phyloP scores from a whole-genome alignment of 2,113 vertebrate species.

The Trichomycterus rosablanca region DNA sequence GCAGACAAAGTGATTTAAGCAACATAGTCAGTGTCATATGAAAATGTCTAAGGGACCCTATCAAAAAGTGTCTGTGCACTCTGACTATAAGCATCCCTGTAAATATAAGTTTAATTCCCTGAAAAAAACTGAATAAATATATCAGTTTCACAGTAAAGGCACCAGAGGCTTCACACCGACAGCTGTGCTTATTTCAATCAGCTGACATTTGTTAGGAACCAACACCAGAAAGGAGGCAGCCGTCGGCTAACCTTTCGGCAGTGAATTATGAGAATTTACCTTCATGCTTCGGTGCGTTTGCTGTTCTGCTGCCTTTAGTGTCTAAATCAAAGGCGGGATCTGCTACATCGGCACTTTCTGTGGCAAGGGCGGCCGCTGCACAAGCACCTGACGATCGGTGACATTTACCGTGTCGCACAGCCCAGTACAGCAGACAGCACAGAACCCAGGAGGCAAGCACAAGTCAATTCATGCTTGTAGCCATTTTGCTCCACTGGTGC shows the following conservation, averaged over 20 bases:
- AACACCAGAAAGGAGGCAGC: conserved; percentile 72
- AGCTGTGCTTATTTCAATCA: conserved; percentile 67
- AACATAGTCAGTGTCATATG: conserved; percentile 20
- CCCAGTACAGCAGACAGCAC: conserved; percentile 44
- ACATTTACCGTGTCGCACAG: conserved; percentile 65
- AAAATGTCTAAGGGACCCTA: conserved; percentile 27
- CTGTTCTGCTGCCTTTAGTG: conserved; percentile 77
- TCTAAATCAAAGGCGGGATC: conserved; percentile 91
- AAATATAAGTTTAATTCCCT: conserved; percentile 46
- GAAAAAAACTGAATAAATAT: conserved; percentile 47
- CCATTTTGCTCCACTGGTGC: conserved; percentile 32
- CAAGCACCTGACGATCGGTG: conserved; percentile 61
- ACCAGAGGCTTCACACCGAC: conserved; percentile 34
- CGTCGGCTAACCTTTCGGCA: conserved; percentile 84
- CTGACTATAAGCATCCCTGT: conserved; percentile 41
- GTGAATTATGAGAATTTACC: conserved; percentile 98
- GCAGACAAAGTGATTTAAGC: conserved; percentile 3
- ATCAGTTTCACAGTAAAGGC: conserved; percentile 57
- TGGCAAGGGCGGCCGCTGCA: conserved; percentile 72
- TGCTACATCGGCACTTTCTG: conserved; percentile 86
- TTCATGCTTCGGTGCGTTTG: conserved; percentile 84
- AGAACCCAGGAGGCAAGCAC: conserved; percentile 35
- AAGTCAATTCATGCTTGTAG: conserved; percentile 40
- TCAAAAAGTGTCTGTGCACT: conserved; percentile 31
- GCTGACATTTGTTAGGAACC: conserved; percentile 81